Evolutionary conservation across 2,797 vertebrate genomes (phyloP).

Genomic region (Trematomus bernacchii): DNA sequence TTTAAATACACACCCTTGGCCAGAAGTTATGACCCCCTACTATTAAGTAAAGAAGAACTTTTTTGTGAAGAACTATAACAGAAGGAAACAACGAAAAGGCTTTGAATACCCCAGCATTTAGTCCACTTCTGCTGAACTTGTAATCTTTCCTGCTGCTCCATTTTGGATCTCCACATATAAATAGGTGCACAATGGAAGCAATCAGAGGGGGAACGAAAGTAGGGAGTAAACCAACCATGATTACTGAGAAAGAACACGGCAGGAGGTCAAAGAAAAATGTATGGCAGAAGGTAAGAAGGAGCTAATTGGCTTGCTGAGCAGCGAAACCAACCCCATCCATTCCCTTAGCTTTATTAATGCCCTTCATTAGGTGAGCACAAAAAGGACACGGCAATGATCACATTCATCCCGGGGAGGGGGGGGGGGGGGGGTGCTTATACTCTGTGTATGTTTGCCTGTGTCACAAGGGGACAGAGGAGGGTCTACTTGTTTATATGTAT

Average conservation of each 20-base stretch:
- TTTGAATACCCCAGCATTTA: not conserved
- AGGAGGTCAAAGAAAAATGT: constrained; percentile 63
- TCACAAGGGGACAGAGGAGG: not conserved
- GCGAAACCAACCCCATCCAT: constrained; percentile 56
- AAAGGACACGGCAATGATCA: constrained; percentile 63
- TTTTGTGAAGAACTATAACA: not conserved
- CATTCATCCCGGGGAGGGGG: constrained; percentile 47
- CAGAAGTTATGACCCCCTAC: constrained; percentile 1
- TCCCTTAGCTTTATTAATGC: constrained; percentile 73
- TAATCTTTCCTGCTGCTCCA: constrained; percentile 10
- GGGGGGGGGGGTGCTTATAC: not conserved
- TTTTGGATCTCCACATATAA: constrained; percentile 29
- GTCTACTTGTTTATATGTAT: constrained; percentile 59
- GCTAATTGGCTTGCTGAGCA: constrained; percentile 72
- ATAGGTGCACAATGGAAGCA: constrained; percentile 7
- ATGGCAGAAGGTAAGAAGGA: constrained; percentile 56
- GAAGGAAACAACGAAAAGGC: not conserved
- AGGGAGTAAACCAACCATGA: constrained; percentile 38
- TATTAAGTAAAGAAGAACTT: not conserved
- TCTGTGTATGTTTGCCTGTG: constrained; percentile 8
- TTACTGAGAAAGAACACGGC: constrained; percentile 43
- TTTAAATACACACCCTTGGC: not conserved
- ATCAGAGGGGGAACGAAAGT: constrained; percentile 19
- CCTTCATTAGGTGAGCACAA: constrained; percentile 72
- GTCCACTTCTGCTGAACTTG: not conserved